Evolutionary conservation across 2,113 vertebrate genomes (phyloP).

Genomic region (Cephalopterus ornatus): DNA sequence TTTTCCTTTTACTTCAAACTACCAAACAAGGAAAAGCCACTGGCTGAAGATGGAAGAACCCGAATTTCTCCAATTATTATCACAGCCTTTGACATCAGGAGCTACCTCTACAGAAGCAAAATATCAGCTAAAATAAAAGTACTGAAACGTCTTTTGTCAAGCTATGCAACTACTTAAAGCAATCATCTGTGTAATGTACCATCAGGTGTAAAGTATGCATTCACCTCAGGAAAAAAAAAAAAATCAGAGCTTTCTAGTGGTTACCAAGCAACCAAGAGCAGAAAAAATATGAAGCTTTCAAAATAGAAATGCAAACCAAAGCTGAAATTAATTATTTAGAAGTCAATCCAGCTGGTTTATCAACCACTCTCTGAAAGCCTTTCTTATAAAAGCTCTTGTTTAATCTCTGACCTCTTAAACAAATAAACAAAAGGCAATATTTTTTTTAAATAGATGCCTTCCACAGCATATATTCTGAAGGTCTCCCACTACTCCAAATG

Average conservation of each 20-base stretch:
- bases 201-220: constrained; percentile 2
- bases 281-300: constrained; percentile 38
- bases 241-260: not conserved
- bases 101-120: not conserved
- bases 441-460: not conserved
- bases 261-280: constrained; percentile 56
- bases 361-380: constrained; percentile 4
- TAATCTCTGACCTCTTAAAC: constrained; percentile 13
- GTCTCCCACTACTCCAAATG: not conserved
- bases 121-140: not conserved
- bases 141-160: not conserved
- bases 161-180: not conserved
- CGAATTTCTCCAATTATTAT: not conserved
- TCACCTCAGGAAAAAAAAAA: not conserved
- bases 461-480: not conserved
- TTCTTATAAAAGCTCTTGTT: constrained; percentile 1
- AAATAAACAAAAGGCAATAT: not conserved
- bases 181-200: not conserved
- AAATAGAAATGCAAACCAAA: constrained; percentile 44
- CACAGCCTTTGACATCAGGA: not conserved
- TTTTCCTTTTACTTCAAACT: not conserved
- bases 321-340: constrained; percentile 59
- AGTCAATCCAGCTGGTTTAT: constrained; percentile 39
- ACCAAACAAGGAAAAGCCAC: not conserved
- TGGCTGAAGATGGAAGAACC: not conserved